Percentiles rank a stretch among this genome's conserved stretches.
Evolutionary conservation across 2,113 vertebrate species (phyloP).

Genomic region (Typhlomys cinereus): DNA sequence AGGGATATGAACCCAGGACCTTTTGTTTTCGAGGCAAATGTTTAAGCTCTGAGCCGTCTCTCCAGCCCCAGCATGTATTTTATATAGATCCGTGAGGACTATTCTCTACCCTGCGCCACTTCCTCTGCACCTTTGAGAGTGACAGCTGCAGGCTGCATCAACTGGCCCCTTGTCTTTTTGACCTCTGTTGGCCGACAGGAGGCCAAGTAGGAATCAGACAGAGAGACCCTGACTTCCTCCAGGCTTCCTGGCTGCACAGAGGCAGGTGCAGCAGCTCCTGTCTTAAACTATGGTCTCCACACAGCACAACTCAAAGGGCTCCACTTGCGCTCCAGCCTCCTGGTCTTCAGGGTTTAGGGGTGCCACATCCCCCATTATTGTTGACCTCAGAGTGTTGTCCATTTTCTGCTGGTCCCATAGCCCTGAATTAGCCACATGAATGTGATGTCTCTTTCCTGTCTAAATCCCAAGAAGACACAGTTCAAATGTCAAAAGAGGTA

Average conservation of each 20-base stretch:
- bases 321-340: background rate
- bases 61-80: no score
- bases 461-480: background rate
- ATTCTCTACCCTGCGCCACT: no score
- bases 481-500: background rate
- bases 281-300: background rate
- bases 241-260: background rate
- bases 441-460: background rate
- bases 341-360: background rate
- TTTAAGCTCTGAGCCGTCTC: no score
- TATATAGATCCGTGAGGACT: background rate
- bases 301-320: background rate
- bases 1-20: no score
- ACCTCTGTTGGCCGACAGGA: background rate
- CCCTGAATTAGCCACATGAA: background rate
- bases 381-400: background rate
- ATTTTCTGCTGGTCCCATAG: background rate
- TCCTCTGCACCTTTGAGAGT: background rate
- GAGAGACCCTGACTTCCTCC: background rate
- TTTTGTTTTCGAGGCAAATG: no score
- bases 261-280: background rate
- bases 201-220: background rate
- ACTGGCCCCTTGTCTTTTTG: background rate
- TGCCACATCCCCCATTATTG: background rate
- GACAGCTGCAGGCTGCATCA: background rate